Evolutionary conservation across 2,113 vertebrate species (phyloP).

Genomic region (Pedetes capensis): DNA sequence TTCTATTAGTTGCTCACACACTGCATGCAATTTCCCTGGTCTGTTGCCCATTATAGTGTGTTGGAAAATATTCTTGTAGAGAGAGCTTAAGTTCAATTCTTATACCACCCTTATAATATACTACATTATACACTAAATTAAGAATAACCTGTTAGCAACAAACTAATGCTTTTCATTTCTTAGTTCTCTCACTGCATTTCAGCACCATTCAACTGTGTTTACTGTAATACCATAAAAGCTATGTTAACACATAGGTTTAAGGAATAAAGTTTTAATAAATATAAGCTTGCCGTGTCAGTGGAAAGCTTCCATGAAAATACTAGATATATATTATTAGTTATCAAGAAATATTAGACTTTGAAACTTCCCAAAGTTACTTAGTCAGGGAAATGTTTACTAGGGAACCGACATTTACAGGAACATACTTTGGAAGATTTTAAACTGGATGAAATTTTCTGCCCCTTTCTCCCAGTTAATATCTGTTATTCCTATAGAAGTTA

Average conservation of each 20-base stretch:
- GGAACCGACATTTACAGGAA: background rate
- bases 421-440: background rate
- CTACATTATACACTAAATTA: background rate
- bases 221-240: background rate
- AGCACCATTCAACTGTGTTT: slow-evolving; percentile 14
- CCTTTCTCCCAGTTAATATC: background rate
- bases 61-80: slow-evolving; percentile 2
- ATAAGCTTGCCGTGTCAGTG: background rate
- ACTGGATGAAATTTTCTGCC: background rate
- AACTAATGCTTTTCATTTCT: background rate
- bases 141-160: background rate
- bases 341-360: background rate
- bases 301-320: background rate
- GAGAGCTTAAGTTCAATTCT: background rate
- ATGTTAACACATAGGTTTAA: background rate
- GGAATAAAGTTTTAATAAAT: background rate
- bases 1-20: background rate
- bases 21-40: background rate
- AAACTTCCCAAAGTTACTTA: background rate
- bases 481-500: background rate
- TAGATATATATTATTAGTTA: background rate
- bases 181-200: background rate
- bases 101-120: background rate
- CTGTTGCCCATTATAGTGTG: background rate
- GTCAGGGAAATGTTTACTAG: background rate